These are phyloP conservation scores for Biston betularia DNA, from an alignment of 2,888 invertebrate species.

Conservation along the genomic window DNA sequence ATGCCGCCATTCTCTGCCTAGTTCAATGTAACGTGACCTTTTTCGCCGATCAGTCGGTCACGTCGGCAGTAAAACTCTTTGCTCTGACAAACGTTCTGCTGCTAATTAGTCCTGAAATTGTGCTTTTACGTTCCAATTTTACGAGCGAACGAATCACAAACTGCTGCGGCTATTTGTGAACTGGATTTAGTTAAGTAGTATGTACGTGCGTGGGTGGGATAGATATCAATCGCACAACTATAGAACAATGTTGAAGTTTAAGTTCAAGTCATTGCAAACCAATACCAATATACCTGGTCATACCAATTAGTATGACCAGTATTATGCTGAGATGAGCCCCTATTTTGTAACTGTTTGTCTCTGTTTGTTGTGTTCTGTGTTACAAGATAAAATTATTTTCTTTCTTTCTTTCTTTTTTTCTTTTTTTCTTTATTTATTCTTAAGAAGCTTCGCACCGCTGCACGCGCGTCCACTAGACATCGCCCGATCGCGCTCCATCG, in stretches of 20 bases:
- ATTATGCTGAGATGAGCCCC: too few species aligned
- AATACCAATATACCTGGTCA: too few species aligned
- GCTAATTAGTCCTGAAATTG: constrained; percentile 80
- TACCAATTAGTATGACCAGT: too few species aligned
- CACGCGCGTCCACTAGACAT: too few species aligned
- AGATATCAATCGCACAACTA: not conserved
- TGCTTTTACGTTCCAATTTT: constrained; percentile 75
- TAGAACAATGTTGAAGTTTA: not conserved
- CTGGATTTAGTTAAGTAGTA: constrained; percentile 2
- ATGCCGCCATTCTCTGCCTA: constrained; percentile 5
- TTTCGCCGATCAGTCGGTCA: constrained; percentile 39
- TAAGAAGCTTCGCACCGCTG: too few species aligned
- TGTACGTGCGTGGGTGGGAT: not conserved
- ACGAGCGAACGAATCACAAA: constrained; percentile 57
- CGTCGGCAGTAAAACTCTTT: constrained; percentile 45
- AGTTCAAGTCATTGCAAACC: too few species aligned
- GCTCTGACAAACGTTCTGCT: constrained; percentile 71
- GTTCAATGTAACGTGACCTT: not conserved
- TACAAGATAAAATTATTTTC: too few species aligned
- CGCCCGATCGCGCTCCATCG: too few species aligned
- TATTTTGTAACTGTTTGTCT: too few species aligned
- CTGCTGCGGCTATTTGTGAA: constrained; percentile 29
- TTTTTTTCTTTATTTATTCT: too few species aligned
- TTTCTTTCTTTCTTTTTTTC: too few species aligned
- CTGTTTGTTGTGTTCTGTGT: too few species aligned